A percentile compares a stretch with the other conserved stretches of the same genome.
Conservation (phyloP, 2,797 vertebrate genomes). For the Enteromius unitaeniatus region DNA sequence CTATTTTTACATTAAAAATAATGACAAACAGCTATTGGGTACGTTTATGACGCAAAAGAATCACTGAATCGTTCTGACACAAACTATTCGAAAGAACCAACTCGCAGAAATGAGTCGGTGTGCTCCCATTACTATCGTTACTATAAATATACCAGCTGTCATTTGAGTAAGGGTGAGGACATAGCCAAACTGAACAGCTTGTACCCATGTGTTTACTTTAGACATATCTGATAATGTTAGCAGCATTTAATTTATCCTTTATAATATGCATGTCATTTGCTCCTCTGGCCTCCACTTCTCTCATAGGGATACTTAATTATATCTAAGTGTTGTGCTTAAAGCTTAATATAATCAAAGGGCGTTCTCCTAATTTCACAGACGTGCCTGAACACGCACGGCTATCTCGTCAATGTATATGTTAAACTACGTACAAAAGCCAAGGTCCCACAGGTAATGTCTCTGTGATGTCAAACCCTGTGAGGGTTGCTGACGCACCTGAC, state of each 20-base stretch:
- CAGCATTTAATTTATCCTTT: neutral
- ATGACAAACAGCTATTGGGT: neutral
- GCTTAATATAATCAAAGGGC: conserved; percentile 10
- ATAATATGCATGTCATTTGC: neutral
- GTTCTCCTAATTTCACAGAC: conserved; percentile 28
- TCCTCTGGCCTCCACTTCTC: neutral
- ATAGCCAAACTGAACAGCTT: conserved; percentile 34
- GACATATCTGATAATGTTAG: neutral
- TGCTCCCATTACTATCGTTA: neutral
- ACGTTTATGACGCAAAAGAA: neutral
- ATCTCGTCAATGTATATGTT: conserved; percentile 17
- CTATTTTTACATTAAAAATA: neutral
- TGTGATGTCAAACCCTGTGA: conserved; percentile 57
- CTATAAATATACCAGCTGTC: conserved; percentile 29
- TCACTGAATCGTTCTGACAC: neutral
- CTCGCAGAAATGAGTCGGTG: neutral
- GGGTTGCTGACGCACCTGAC: conserved; percentile 44
- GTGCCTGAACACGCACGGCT: conserved; percentile 25
- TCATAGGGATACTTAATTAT: neutral
- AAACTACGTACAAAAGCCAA: neutral
- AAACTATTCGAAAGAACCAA: neutral
- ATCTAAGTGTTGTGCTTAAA: neutral
- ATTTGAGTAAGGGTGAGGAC: conserved; percentile 41
- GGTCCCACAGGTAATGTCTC: conserved; percentile 53
- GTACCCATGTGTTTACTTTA: conserved; percentile 32